phyloP scores from a whole-genome alignment of 1,140 invertebrate species.

The Trachymyrmex septentrionalis region DNA sequence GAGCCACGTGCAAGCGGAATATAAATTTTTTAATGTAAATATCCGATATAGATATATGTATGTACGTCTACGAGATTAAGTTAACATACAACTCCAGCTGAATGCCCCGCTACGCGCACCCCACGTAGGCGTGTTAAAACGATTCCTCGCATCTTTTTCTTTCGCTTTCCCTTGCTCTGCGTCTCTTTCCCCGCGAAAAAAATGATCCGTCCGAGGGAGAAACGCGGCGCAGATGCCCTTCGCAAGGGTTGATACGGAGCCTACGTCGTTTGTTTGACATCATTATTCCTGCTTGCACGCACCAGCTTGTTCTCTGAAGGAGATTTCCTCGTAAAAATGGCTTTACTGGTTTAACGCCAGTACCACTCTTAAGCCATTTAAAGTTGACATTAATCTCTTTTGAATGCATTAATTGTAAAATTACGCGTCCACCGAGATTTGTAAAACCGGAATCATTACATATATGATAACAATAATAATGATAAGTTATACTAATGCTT shows the following conservation, averaged over 20 bases:
- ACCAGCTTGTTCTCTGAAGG: constrained; percentile 56
- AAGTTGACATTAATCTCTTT: constrained; percentile 32
- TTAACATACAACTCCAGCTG: constrained; percentile 75
- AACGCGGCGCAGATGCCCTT: constrained; percentile 77
- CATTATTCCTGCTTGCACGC: constrained; percentile 78
- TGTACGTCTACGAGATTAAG: constrained; percentile 62
- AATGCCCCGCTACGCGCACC: constrained; percentile 71
- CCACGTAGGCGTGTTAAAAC: constrained; percentile 83
- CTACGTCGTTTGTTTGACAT: constrained; percentile 82
- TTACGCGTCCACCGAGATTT: not conserved
- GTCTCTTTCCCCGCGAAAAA: constrained; percentile 72
- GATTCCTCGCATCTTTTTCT: constrained; percentile 75
- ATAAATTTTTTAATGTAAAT: constrained; percentile 30
- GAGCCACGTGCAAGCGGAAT: not conserved
- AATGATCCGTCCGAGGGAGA: constrained; percentile 78
- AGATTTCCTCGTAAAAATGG: constrained; percentile 77
- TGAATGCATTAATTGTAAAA: constrained; percentile 21
- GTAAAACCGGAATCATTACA: not conserved
- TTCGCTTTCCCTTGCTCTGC: constrained; percentile 53
- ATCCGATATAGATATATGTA: not conserved
- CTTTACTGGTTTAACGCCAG: constrained; percentile 59
- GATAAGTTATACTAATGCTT: not conserved
- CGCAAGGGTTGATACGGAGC: constrained; percentile 80
- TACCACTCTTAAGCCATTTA: constrained; percentile 47
- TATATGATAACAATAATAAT: not conserved